Evolutionary conservation across 2,888 invertebrate genomes (phyloP).

Genomic region (Leucophenga maculata): DNA sequence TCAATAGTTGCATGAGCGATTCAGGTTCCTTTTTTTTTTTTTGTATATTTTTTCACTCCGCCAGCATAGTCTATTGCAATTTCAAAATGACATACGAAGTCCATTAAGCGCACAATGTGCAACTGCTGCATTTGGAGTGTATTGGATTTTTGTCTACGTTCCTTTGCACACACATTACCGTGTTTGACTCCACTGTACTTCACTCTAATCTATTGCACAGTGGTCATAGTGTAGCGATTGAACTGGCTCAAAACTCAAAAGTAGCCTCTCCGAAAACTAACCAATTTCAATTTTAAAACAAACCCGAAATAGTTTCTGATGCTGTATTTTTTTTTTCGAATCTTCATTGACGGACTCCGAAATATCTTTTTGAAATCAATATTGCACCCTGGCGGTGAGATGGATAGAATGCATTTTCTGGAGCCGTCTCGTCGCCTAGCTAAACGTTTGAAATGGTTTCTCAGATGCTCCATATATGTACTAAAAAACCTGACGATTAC

Average conservation of each 20-base stretch:
- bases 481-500: too few species aligned
- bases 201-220: not conserved
- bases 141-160: slow-evolving; percentile 16
- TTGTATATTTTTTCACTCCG: slow-evolving; percentile 23
- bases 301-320: too few species aligned
- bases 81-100: slow-evolving; percentile 65
- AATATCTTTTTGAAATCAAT: too few species aligned
- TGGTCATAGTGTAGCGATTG: not conserved
- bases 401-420: too few species aligned
- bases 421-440: too few species aligned
- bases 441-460: too few species aligned
- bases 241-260: slow-evolving; percentile 1
- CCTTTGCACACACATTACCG: not conserved
- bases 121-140: slow-evolving; percentile 28
- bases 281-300: too few species aligned
- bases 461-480: too few species aligned
- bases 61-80: slow-evolving; percentile 47
- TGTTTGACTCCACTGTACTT: slow-evolving; percentile 37
- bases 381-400: too few species aligned
- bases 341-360: too few species aligned
- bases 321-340: too few species aligned
- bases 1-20: not conserved
- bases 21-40: slow-evolving; percentile 42
- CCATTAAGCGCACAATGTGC: slow-evolving; percentile 59
- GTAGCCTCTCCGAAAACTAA: slow-evolving; percentile 10